Conservation (phyloP, 2,888 invertebrate genomes). For the Isoperla grammatica region DNA sequence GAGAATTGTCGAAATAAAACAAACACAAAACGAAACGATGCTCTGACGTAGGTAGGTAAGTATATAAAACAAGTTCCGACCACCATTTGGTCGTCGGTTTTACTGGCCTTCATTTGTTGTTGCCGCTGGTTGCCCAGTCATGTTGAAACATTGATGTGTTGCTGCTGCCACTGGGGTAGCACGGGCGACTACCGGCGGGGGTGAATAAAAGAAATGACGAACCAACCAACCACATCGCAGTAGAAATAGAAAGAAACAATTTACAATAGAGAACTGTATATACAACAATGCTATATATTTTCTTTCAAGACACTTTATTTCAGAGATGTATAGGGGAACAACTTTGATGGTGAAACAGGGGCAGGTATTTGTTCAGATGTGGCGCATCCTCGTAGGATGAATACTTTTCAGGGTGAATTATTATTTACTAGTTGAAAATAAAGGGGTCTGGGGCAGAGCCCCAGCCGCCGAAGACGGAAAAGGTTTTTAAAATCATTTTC, state of each 20-base stretch:
- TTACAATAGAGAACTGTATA: conserved; percentile 13
- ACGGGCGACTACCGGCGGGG: background rate
- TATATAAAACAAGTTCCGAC: background rate
- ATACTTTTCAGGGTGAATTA: too few species aligned
- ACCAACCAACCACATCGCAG: conserved; percentile 26
- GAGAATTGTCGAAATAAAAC: background rate
- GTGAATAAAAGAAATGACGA: conserved; percentile 29
- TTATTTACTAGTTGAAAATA: too few species aligned
- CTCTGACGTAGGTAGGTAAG: background rate
- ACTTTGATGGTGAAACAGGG: conserved; percentile 3
- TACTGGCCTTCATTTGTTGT: conserved; percentile 29
- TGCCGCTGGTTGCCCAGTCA: conserved; percentile 16
- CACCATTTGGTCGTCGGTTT: conserved; percentile 24
- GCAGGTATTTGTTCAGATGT: too few species aligned
- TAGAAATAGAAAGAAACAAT: conserved; percentile 27
- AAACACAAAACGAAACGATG: background rate
- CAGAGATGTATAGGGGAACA: conserved; percentile 11
- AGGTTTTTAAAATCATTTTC: too few species aligned
- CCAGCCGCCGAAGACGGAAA: too few species aligned
- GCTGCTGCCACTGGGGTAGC: conserved; percentile 20
- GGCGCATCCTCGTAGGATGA: too few species aligned
- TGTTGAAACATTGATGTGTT: conserved; percentile 30
- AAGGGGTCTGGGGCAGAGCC: too few species aligned
- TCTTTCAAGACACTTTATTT: conserved; percentile 15
- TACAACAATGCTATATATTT: conserved; percentile 23